Conservation (phyloP, 2,797 vertebrate species). For the Chloroceryle amazona region DNA sequence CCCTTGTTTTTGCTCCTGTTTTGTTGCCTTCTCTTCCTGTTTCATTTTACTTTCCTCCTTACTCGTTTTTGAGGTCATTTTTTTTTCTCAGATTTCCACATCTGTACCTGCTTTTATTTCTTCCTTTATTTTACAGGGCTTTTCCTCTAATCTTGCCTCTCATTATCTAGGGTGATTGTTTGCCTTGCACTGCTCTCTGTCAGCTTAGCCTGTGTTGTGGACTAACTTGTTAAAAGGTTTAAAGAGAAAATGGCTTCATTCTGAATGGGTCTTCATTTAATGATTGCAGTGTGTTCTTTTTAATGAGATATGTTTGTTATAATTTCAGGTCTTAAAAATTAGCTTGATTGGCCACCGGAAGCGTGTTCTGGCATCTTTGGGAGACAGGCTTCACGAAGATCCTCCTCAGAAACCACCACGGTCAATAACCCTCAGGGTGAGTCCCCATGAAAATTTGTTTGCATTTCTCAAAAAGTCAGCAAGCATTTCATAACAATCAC, state of each 20-base stretch:
- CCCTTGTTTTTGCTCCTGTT: neutral
- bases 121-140: neutral
- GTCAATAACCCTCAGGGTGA: conserved; percentile 95
- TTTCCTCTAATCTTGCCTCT: neutral
- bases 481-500: neutral
- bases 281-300: neutral
- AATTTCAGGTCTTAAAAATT: conserved; percentile 94
- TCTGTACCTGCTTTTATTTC: neutral
- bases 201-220: neutral
- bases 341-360: conserved; percentile 96
- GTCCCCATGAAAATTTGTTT: neutral
- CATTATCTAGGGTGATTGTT: neutral
- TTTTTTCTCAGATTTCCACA: neutral
- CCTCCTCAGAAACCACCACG: conserved; percentile 97
- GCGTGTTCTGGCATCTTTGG: conserved; percentile 94
- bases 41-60: neutral
- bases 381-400: conserved; percentile 96
- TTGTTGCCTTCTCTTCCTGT: neutral
- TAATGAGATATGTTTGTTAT: neutral
- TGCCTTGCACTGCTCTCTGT: neutral
- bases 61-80: neutral
- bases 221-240: neutral
- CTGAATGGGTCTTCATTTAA: neutral
- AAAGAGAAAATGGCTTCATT: neutral
- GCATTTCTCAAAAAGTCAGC: neutral